These are phyloP conservation scores for Molossus molossus DNA, from an alignment of 2,797 vertebrate genomes.

Conservation along the genomic window DNA sequence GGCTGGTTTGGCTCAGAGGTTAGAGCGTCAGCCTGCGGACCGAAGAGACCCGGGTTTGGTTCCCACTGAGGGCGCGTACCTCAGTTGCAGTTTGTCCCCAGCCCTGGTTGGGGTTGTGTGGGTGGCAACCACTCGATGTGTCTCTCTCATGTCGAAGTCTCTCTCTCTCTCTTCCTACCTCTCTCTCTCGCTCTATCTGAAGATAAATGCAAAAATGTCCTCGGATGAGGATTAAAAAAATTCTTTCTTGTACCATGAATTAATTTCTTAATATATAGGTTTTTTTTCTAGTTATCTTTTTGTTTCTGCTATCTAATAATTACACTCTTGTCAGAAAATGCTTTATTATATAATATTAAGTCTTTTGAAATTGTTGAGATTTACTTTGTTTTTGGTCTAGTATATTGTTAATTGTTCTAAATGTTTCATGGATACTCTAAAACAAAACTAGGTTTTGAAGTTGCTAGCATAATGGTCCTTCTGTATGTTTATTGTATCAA, in stretches of 20 bases:
- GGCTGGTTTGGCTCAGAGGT: no score
- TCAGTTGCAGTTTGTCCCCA: no score
- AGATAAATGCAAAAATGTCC: no score
- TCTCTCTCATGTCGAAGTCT: no score
- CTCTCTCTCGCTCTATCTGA: no score
- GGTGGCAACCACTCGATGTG: no score
- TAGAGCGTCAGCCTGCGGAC: no score
- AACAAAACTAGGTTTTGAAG: not conserved
- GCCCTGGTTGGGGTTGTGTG: no score
- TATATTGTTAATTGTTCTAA: not conserved
- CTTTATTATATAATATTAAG: not conserved
- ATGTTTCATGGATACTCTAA: not conserved
- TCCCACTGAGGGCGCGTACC: no score
- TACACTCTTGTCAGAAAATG: not conserved
- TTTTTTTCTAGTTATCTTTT: conserved; percentile 42
- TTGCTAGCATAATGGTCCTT: not conserved
- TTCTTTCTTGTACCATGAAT: not conserved
- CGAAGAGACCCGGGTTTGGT: no score
- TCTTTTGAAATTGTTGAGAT: conserved; percentile 16
- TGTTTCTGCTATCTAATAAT: not conserved
- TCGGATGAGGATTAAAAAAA: not conserved
- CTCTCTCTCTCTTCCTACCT: no score
- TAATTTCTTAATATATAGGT: not conserved
- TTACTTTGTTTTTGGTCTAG: not conserved
- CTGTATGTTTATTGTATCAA: not conserved